Conservation (phyloP, 2,888 invertebrate species). For the Syrista parreyssii region DNA sequence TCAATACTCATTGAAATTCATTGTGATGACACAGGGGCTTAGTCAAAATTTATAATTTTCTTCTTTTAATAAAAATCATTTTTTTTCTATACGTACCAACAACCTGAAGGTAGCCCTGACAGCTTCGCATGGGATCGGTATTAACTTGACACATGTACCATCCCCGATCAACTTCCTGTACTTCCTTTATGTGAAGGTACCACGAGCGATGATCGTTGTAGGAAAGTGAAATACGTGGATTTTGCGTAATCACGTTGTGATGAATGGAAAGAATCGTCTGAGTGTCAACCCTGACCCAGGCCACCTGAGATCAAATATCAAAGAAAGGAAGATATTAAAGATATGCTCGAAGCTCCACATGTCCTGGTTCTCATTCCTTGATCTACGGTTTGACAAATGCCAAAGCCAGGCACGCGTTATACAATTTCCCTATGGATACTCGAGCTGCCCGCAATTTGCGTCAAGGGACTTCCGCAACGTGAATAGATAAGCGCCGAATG, state of each 20-base stretch:
- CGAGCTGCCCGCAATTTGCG: not conserved
- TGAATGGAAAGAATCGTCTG: constrained; percentile 93
- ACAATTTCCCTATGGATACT: not conserved
- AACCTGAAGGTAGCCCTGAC: constrained; percentile 90
- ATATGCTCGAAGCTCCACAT: not conserved
- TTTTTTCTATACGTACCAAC: constrained; percentile 76
- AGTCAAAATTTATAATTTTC: not conserved
- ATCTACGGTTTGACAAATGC: not conserved
- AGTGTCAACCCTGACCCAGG: constrained; percentile 93
- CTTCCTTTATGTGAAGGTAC: constrained; percentile 90
- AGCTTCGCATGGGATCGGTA: constrained; percentile 92
- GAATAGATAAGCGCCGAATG: not conserved
- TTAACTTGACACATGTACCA: constrained; percentile 96
- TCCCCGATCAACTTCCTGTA: constrained; percentile 88
- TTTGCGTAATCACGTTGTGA: constrained; percentile 91
- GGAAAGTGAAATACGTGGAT: constrained; percentile 86
- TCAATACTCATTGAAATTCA: not conserved
- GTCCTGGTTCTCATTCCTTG: not conserved
- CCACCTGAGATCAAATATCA: constrained; percentile 73
- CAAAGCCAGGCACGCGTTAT: not conserved
- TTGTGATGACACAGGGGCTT: not conserved
- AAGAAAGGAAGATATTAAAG: not conserved
- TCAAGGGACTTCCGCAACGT: not conserved
- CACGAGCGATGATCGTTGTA: constrained; percentile 92
- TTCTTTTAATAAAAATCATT: no score